Evolutionary conservation across 2,797 vertebrate genomes (phyloP).

Genomic region (Steatocranus sp.): DNA sequence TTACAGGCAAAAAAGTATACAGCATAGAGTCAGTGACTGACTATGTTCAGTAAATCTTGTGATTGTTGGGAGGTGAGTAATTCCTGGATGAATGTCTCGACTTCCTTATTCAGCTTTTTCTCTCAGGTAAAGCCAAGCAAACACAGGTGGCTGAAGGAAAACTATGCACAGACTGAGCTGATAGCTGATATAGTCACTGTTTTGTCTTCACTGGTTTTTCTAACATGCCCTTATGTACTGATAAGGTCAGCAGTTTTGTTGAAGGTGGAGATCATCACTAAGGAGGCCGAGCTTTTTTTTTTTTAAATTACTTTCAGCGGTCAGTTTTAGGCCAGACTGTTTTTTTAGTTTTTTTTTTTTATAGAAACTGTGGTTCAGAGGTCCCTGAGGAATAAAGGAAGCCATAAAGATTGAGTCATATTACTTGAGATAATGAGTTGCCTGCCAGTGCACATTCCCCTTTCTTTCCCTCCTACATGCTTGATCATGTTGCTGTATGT

Average conservation of each 20-base stretch:
- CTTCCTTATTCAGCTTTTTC: background rate
- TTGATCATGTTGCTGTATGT: constrained; percentile 16
- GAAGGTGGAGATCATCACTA: background rate
- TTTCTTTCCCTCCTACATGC: constrained; percentile 22
- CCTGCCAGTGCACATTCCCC: background rate
- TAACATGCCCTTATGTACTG: background rate
- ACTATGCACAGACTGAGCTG: background rate
- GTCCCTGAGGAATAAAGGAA: constrained; percentile 14
- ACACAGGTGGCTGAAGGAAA: background rate
- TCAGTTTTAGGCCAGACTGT: background rate
- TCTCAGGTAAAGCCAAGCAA: constrained; percentile 17
- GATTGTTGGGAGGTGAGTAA: background rate
- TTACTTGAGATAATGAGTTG: background rate
- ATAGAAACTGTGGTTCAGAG: background rate
- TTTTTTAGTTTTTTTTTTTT: rapidly evolving
- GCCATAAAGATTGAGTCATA: constrained; percentile 41
- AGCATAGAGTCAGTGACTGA: background rate
- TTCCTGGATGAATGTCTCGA: background rate
- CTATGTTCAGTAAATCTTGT: background rate
- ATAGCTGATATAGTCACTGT: constrained; percentile 4
- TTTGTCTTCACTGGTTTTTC: background rate
- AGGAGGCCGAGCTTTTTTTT: background rate
- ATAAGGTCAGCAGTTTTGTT: background rate
- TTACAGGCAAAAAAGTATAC: background rate
- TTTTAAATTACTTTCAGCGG: background rate